Base-by-base conservation (phyloP, 1,140 invertebrate species). In the Neelides sp. region DNA sequence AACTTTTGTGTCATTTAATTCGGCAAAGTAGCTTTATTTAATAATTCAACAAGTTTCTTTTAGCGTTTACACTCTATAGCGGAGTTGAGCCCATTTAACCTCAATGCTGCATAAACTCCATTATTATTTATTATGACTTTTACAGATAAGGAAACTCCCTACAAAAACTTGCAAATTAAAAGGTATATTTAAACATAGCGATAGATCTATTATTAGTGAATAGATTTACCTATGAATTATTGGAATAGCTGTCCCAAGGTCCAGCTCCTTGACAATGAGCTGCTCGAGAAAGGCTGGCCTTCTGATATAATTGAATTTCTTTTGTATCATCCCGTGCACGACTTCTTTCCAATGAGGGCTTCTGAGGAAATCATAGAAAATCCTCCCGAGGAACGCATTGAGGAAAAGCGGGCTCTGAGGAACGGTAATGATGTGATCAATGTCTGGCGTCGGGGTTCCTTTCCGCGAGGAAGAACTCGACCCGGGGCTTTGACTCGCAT, bases 261-360 rank as follows among this genome's bases (percentile, higher is more conserved):
- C 75, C 27, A 93, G 68, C 54, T 86, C 79, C 1, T 79, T 78
- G 19, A 93, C 76, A 13, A 75, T 66, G 8, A 94, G 68, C 59
- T 84, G 81, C 62, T 91, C 85, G 68, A 94, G 85, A 57, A 92
- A 91, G 64, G 83, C 82, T 4, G 89, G 89, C 35, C 92, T 78
- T 68, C 82, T 85, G 59, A 93, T 85, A 49, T 83, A 82, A 55
- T 78, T 79, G 1, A 94, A 68, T 71, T 94, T 94, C 58, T 78
- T 79, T 66, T 92, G 85, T 62, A 93, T 78, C 61, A 83, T 82
- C 19, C 84, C 79, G 57, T 77, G 75, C 30, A 83, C 71, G 59
- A 74, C 67, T 34, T 75, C 72, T 10, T 65, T 75, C 65, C 76
- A 76, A 24, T 75, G 72, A 30, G 73, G 68, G 60, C 79, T 74